Evolutionary conservation across 2,797 vertebrate genomes (phyloP).

Genomic region (Remorina albescens): DNA sequence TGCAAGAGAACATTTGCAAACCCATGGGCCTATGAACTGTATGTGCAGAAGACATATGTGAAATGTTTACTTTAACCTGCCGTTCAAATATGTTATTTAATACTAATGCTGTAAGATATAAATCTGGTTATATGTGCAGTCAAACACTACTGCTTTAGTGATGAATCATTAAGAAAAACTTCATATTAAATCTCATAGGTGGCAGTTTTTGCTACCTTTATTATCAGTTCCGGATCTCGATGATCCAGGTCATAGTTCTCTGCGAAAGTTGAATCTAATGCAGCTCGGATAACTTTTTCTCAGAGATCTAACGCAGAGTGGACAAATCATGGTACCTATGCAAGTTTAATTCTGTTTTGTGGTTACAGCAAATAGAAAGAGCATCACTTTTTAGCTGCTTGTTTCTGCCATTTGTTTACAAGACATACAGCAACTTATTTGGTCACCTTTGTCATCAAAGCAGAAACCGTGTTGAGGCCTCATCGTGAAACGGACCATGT

Average conservation of each 20-base stretch:
- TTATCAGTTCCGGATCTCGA: too few relatives aligned
- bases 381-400: neutral
- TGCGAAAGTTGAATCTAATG: too few relatives aligned
- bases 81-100: neutral
- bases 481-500: constrained; percentile 4
- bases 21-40: neutral
- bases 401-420: neutral
- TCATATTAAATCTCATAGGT: too few relatives aligned
- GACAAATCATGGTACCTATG: neutral
- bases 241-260: too few relatives aligned
- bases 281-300: too few relatives aligned
- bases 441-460: neutral
- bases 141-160: neutral
- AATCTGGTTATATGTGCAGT: neutral
- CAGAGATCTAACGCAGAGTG: too few relatives aligned
- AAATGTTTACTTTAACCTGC: neutral
- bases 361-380: neutral
- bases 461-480: neutral
- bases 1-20: too few relatives aligned
- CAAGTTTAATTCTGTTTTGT: neutral
- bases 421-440: neutral
- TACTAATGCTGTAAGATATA: neutral
- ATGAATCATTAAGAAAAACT: neutral
- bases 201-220: too few relatives aligned
- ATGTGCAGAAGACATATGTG: neutral